A percentile compares a stretch with the other conserved stretches of the same genome.
Conservation (phyloP, 2,797 vertebrate species). For the Eutrigla gurnardus region DNA sequence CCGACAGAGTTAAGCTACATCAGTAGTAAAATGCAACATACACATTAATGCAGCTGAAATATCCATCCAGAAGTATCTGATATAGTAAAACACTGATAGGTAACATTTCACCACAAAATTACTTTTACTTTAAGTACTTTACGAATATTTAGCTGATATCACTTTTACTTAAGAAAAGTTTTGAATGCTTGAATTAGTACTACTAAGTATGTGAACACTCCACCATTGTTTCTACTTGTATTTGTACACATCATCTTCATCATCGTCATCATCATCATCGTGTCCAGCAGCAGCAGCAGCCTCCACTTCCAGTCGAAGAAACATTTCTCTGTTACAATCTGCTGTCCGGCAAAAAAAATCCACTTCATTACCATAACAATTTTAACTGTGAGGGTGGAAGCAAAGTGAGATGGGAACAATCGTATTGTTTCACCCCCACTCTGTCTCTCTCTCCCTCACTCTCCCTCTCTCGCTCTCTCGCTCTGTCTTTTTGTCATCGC, state of each 20-base stretch:
- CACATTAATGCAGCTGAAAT: not conserved
- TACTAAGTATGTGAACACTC: not conserved
- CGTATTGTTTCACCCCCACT: constrained; percentile 57
- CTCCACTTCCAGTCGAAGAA: constrained; percentile 39
- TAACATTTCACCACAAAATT: not conserved
- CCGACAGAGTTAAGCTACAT: too few species aligned
- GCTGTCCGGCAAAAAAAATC: constrained; percentile 61
- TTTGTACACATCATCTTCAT: not conserved
- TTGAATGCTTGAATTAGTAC: not conserved
- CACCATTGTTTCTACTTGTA: not conserved
- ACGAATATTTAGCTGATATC: not conserved
- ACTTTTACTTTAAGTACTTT: not conserved
- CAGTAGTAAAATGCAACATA: not conserved
- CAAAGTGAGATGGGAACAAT: constrained; percentile 75
- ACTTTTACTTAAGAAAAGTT: not conserved
- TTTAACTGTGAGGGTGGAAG: constrained; percentile 74
- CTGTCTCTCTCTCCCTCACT: constrained; percentile 24
- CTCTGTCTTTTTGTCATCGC: constrained; percentile 61
- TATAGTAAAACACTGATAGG: not conserved
- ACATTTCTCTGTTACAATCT: constrained; percentile 59
- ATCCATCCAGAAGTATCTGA: not conserved
- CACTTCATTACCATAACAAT: constrained; percentile 82
- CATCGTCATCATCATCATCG: not conserved
- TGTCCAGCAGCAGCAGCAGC: constrained; percentile 18
- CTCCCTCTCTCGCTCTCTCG: constrained; percentile 14